These are phyloP conservation scores for Erannis defoliaria DNA, from an alignment of 2,888 invertebrate species.

Conservation along the genomic window DNA sequence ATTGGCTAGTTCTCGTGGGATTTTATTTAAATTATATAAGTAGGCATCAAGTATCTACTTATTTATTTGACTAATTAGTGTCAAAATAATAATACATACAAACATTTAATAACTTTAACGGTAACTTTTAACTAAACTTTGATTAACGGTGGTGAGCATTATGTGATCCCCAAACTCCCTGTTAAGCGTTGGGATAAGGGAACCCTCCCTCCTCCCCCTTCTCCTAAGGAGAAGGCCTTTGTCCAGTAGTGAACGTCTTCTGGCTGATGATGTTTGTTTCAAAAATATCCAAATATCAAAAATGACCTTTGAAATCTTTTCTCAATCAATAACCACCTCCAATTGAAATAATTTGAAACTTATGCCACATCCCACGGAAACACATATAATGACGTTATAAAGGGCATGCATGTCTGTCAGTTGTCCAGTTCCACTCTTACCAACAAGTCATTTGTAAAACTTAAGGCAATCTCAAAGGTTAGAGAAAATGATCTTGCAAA, in stretches of 20 bases:
- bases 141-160: background rate
- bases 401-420: constrained; percentile 33
- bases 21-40: background rate
- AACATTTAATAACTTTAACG: too few relatives aligned
- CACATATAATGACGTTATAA: constrained; percentile 26
- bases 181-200: too few relatives aligned
- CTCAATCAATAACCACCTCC: constrained; percentile 19
- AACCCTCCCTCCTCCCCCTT: too few relatives aligned
- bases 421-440: constrained; percentile 31
- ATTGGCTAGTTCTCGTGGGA: background rate
- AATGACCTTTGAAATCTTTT: constrained; percentile 20
- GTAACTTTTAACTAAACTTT: too few relatives aligned
- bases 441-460: constrained; percentile 34
- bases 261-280: too few relatives aligned
- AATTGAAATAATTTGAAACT: constrained; percentile 14
- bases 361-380: constrained; percentile 16
- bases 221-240: too few relatives aligned
- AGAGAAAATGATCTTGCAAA: constrained; percentile 47
- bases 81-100: background rate
- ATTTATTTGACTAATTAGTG: background rate
- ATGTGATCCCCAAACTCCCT: too few relatives aligned
- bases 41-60: background rate
- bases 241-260: too few relatives aligned
- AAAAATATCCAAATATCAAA: too few relatives aligned
- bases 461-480: constrained; percentile 43